Conservation (phyloP, 2,113 vertebrate genomes). For the Phasianus colchicus region DNA sequence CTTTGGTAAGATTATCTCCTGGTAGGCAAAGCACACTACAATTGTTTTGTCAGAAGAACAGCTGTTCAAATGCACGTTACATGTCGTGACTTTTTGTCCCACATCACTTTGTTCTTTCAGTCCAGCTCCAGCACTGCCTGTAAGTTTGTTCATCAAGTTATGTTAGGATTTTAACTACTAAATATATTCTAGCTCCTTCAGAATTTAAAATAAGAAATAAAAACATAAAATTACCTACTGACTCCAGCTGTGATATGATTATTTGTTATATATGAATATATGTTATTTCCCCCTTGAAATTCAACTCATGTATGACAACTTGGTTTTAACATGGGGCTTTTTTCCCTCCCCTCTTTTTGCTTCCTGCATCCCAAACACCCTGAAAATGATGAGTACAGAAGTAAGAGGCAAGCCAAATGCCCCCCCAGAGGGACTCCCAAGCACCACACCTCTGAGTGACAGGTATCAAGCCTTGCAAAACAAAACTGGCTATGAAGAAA, state of each 20-base stretch:
- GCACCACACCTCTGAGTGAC: background rate
- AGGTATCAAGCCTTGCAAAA: background rate
- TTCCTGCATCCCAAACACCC: background rate
- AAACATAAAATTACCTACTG: background rate
- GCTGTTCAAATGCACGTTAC: background rate
- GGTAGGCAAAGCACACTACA: background rate
- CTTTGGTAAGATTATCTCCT: background rate
- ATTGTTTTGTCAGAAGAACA: background rate
- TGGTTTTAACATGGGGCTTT: background rate
- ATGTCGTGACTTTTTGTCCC: background rate
- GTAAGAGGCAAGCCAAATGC: background rate
- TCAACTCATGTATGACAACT: background rate
- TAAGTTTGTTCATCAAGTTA: background rate
- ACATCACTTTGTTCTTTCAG: background rate
- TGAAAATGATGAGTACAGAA: background rate
- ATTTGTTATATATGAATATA: too few species aligned
- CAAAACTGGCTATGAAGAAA: background rate
- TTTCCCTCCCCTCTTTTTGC: fast-evolving
- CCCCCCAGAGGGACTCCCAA: background rate
- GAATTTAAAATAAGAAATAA: background rate
- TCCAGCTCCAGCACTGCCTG: background rate
- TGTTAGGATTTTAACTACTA: background rate
- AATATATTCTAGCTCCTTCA: background rate
- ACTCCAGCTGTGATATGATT: constrained; percentile 19
- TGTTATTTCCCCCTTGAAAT: constrained; percentile 35